Base-by-base conservation (phyloP, 2,888 invertebrate species). In the Salpingus planirostris region DNA sequence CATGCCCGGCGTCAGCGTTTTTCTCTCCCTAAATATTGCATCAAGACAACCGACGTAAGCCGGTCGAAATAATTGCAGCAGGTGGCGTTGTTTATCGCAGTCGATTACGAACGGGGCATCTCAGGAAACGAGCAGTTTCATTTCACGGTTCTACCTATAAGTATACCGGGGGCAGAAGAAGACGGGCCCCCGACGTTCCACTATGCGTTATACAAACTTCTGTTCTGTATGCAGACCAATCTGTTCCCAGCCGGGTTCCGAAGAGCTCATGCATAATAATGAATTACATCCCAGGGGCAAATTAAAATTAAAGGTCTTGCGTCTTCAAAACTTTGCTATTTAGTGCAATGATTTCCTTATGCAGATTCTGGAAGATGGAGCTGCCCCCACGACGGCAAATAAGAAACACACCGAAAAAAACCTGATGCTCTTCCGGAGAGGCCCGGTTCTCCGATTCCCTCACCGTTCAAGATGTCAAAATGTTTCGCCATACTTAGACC, bases 241-340 rank as follows among this genome's bases (percentile, higher is more conserved):
- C 60, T 61, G 59, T 59, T 60, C 57, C 55, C 53, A 45, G 47
- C 49, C 46, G 51, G 57, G 54, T 58, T 50, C 51, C 48, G 46
- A 52, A 57, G 56, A 61, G 53, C 63, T 66, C 64, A 66, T 66
- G 66, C 66, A 66, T 66, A 66, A 59, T 65, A 66, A 66, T 66
- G 66, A 66, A 66, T 66, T 62, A 64, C 62, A 52, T 66, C 65
- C 64, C 64, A 47, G 49, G 64, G 64, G 65, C 59, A 61, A 64
- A 66, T 66, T 66, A 66, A 65, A 65, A 64, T 65, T 64, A 65
- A 65, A 64, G 63, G 58, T 62, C 61, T 58, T 50, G 55, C 58
- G 59, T 61, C 63, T 64, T 64, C 59, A 61, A 63, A 64, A 64
- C 61, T 65, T 64, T 60, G 55, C 62, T 62, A 64, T 65, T 65